Base-by-base conservation (phyloP, 2,888 invertebrate genomes). In the Hecatera dysodea region DNA sequence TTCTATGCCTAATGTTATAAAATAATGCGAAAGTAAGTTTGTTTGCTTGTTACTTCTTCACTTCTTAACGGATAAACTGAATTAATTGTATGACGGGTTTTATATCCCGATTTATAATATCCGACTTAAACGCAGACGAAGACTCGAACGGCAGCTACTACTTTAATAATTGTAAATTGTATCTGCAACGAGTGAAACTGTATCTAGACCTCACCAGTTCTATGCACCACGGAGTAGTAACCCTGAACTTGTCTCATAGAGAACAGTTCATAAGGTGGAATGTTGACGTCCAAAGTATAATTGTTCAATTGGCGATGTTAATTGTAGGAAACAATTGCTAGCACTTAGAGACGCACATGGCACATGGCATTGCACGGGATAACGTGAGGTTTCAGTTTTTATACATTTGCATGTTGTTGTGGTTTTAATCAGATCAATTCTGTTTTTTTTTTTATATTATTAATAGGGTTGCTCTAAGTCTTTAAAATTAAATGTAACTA, bases 301-400 rank as follows among this genome's bases (percentile, higher is more conserved):
- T 82, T 82, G 75, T 53, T 72, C 75, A 75, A 72, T 80, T 80
- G 75, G n/a, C 46, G 12, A 46, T 64, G 67, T 60, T 74, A 78
- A 81, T 81, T 68, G 75, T 64, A 68, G 78, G 72, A 55, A 72
- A 52, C 81, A 80, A 83, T 83, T 83, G 83, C 17, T 69, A 60
- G 70, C 66, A 72, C 52, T 65, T 70, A 64, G 27, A 62, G 12
- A 57, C 19, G 65, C 82, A 70, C 77, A 73, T 72, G 68, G 59
- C 50, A 24, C 78, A 79, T 81, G 81, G 63, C 44, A 27, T 27
- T 11, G 17, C 72, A 80, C 70, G 72, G 1, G 70, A 27, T 24
- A 42, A 67, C 27, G 33, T 55, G 46, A 63, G 53, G 50, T 57
- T 44, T 15, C 39, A 39, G 15, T 39, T 39, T 52, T 55, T n/a